Conservation (phyloP, 1,140 invertebrate genomes). For the Tribolium madens region DNA sequence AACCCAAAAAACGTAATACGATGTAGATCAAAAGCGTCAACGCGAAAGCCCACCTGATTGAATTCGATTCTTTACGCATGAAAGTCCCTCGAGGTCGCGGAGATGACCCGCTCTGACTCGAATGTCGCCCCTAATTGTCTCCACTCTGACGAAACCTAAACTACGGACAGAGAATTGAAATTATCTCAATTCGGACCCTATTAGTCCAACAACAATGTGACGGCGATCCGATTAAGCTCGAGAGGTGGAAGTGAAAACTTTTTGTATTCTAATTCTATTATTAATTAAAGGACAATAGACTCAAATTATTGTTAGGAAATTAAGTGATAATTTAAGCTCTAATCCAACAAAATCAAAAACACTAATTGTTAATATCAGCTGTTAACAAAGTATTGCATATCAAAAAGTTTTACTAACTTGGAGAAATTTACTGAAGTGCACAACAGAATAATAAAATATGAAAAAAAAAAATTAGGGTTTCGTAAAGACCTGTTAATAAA, state of each 20-base stretch:
- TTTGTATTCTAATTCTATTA: neutral
- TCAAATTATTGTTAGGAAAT: neutral
- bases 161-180: conserved; percentile 38
- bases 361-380: too few relatives aligned
- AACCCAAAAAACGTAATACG: conserved; percentile 35
- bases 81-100: conserved; percentile 21
- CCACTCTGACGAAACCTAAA: conserved; percentile 44
- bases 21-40: conserved; percentile 42
- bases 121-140: conserved; percentile 44
- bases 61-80: conserved; percentile 11
- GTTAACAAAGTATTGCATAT: too few relatives aligned
- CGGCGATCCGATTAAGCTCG: conserved; percentile 42
- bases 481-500: too few relatives aligned
- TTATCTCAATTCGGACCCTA: conserved; percentile 44
- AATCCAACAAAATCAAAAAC: neutral
- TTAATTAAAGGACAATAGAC: neutral
- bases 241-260: neutral
- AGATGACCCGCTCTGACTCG: conserved; percentile 15
- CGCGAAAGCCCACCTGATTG: conserved; percentile 42
- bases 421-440: too few relatives aligned
- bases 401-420: too few relatives aligned
- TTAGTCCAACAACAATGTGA: conserved; percentile 43
- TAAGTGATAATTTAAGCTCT: neutral
- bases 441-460: too few relatives aligned
- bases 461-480: too few relatives aligned